phyloP scores from a whole-genome alignment of 2,888 invertebrate genomes.

The Busseola fusca region DNA sequence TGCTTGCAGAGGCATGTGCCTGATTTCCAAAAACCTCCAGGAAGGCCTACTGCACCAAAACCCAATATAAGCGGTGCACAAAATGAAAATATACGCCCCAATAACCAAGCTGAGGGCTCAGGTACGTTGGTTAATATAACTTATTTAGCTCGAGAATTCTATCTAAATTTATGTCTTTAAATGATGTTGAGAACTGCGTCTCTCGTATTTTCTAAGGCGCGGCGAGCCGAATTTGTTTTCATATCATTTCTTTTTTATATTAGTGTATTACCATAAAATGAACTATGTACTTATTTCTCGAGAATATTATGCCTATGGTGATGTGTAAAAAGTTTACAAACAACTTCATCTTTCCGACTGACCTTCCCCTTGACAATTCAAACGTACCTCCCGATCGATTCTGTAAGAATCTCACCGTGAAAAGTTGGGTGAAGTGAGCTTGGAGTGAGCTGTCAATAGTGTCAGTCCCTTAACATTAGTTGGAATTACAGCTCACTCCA shows the following conservation, averaged over 20 bases:
- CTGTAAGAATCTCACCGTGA: no score
- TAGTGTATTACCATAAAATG: no score
- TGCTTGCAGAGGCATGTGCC: constrained; percentile 72
- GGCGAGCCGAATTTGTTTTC: background rate
- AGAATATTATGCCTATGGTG: background rate
- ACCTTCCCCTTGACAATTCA: background rate
- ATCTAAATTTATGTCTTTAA: background rate
- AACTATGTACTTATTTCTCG: background rate
- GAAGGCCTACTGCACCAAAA: constrained; percentile 59
- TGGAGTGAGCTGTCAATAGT: no score
- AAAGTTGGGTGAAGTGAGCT: no score
- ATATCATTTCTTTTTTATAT: background rate
- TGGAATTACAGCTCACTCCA: no score
- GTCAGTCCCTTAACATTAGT: no score
- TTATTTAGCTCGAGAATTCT: background rate
- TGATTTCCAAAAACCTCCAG: constrained; percentile 46
- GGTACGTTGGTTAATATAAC: constrained; percentile 44
- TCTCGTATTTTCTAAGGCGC: background rate
- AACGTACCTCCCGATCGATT: no score
- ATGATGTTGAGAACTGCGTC: background rate
- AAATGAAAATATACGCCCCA: constrained; percentile 29
- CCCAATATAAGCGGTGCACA: constrained; percentile 60
- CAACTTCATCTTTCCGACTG: background rate
- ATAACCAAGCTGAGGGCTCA: constrained; percentile 61
- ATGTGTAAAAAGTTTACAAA: background rate